Percentiles rank a stretch among this genome's conserved stretches.
Evolutionary conservation across 2,888 invertebrate genomes (phyloP).

Genomic region (Nemapogon koenigi): DNA sequence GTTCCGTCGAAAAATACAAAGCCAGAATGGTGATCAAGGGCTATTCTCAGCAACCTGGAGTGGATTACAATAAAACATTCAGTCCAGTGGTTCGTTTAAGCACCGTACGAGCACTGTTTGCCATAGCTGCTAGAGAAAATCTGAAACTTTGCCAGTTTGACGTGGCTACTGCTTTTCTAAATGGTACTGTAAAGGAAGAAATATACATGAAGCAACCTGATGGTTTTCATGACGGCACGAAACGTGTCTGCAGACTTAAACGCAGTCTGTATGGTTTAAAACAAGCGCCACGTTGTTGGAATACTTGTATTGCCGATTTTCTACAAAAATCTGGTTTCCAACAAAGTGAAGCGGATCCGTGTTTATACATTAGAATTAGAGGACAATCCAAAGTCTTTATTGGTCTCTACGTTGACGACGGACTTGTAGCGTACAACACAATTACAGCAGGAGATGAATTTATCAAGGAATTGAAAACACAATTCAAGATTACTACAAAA

Average conservation of each 20-base stretch:
- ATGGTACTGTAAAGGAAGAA: conserved; percentile 7
- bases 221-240: conserved; percentile 9
- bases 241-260: conserved; percentile 11
- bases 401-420: conserved; percentile 9
- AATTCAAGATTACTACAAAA: conserved; percentile 1
- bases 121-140: conserved; percentile 5
- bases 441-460: background rate
- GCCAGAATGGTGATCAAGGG: background rate
- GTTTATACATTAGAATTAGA: conserved; percentile 9
- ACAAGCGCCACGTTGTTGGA: conserved; percentile 11
- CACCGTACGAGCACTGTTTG: conserved; percentile 7
- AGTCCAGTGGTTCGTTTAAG: conserved; percentile 9
- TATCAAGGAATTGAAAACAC: background rate
- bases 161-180: conserved; percentile 6
- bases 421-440: conserved; percentile 5
- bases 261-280: conserved; percentile 9
- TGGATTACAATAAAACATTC: conserved; percentile 11
- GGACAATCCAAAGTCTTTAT: conserved; percentile 4
- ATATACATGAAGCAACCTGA: conserved; percentile 10
- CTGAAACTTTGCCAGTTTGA: conserved; percentile 1
- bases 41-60: conserved; percentile 5
- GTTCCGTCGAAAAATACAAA: background rate
- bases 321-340: conserved; percentile 2
- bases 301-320: conserved; percentile 9
- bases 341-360: conserved; percentile 10